phyloP scores from a whole-genome alignment of 2,113 vertebrate genomes.

The Anthoscopus minutus region DNA sequence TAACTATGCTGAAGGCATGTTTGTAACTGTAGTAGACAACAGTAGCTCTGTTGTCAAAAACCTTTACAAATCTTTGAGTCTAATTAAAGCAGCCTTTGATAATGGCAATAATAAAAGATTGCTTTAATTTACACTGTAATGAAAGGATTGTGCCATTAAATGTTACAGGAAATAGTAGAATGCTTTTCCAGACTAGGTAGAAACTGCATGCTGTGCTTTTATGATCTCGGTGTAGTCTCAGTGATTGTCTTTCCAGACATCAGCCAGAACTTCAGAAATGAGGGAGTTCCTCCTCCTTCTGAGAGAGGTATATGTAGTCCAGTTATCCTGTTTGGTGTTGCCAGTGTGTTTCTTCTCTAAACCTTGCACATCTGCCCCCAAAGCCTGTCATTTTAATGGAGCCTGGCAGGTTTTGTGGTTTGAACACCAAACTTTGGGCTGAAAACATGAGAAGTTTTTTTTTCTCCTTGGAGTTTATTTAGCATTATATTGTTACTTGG shows the following conservation, averaged over 20 bases:
- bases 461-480: neutral
- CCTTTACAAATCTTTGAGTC: constrained; percentile 2
- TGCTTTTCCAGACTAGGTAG: neutral
- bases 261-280: constrained; percentile 1
- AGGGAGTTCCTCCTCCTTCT: neutral
- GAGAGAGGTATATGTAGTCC: neutral
- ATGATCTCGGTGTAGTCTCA: neutral
- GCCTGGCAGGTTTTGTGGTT: constrained; percentile 14
- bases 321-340: neutral
- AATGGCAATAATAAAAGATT: constrained; percentile 46
- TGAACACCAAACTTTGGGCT: constrained; percentile 13
- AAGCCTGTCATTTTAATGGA: neutral
- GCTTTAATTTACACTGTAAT: constrained; percentile 49
- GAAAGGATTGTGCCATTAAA: constrained; percentile 11
- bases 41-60: constrained; percentile 17
- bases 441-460: neutral
- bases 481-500: constrained; percentile 29
- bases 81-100: constrained; percentile 44
- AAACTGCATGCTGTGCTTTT: neutral
- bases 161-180: constrained; percentile 6
- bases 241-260: neutral
- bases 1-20: neutral
- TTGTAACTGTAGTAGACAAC: neutral
- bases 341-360: neutral
- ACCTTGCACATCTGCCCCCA: neutral